phyloP scores from a whole-genome alignment of 2,113 vertebrate species.

The Nettapus auritus region DNA sequence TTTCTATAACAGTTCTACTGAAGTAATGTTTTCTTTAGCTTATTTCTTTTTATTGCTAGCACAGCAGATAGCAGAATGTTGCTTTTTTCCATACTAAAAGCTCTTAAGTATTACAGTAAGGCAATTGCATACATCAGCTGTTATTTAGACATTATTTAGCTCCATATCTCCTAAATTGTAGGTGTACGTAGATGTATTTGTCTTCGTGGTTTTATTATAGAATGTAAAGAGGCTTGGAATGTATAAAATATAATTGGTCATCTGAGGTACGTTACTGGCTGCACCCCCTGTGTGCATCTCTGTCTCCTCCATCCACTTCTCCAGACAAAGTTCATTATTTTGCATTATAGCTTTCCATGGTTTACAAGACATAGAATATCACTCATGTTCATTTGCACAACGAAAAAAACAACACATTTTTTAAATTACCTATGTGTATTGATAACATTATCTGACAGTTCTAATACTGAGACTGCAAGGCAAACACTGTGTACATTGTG shows the following conservation, averaged over 20 bases:
- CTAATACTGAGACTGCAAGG: background rate
- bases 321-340: background rate
- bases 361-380: background rate
- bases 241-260: background rate
- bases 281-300: background rate
- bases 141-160: background rate
- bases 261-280: background rate
- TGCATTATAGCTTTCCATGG: background rate
- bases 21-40: background rate
- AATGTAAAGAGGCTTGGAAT: background rate
- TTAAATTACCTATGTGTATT: background rate
- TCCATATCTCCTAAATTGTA: background rate
- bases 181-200: background rate
- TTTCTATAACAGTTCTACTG: background rate
- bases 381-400: background rate
- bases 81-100: background rate
- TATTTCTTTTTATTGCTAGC: background rate
- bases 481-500: background rate
- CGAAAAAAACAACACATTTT: background rate
- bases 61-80: background rate
- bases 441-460: background rate
- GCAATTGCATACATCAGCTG: background rate
- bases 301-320: background rate
- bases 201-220: background rate
- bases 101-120: background rate